Evolutionary conservation across 2,888 invertebrate genomes (phyloP).

Genomic region (Meghimatium bilineatum): DNA sequence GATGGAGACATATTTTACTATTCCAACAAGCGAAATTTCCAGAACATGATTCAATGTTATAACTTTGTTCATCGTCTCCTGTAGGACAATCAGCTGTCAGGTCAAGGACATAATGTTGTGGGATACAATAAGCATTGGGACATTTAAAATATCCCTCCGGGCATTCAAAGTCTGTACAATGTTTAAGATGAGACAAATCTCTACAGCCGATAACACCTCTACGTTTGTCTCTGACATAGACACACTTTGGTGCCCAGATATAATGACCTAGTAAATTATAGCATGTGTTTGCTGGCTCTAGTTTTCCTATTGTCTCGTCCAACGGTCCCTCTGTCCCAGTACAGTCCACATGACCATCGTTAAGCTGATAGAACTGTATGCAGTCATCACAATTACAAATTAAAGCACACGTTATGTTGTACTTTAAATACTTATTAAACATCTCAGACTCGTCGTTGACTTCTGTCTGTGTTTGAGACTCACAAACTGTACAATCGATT

Average conservation of each 20-base stretch:
- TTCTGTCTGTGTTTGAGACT: no score
- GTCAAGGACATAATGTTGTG: background rate
- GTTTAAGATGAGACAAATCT: slow-evolving; percentile 13
- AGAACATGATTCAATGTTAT: background rate
- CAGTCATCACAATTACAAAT: background rate
- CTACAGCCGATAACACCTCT: background rate
- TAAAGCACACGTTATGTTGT: background rate
- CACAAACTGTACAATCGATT: background rate
- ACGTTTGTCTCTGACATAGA: slow-evolving; percentile 9
- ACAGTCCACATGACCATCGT: no score
- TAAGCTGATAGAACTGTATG: background rate
- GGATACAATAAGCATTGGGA: background rate
- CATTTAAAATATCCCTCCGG: slow-evolving; percentile 25
- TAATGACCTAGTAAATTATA: no score
- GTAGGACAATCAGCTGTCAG: background rate
- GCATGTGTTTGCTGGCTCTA: background rate
- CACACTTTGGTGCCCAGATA: slow-evolving; percentile 24
- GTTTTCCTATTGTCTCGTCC: slow-evolving; percentile 14
- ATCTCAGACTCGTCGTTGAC: background rate
- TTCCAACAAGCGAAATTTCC: slow-evolving; percentile 5
- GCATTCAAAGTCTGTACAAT: slow-evolving; percentile 18
- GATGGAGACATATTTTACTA: background rate
- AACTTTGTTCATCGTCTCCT: background rate
- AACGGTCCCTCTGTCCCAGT: no score
- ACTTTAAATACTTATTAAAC: background rate